Percentiles rank a stretch among this genome's conserved stretches.
phyloP scores from a whole-genome alignment of 2,797 vertebrate species.

The Furcifer pardalis region DNA sequence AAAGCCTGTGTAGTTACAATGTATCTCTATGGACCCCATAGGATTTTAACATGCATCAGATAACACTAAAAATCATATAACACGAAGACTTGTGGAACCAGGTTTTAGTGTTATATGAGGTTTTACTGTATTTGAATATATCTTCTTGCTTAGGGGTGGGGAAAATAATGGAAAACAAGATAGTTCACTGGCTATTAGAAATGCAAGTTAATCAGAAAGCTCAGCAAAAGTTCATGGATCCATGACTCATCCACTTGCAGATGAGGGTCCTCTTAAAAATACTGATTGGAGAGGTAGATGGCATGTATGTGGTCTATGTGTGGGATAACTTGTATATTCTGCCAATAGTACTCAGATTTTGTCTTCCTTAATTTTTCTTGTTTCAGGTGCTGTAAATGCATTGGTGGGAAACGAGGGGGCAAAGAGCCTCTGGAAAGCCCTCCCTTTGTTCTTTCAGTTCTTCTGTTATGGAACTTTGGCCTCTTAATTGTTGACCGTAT shows the following conservation, averaged over 20 bases:
- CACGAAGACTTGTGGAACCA: no score
- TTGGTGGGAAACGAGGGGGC: constrained; percentile 78
- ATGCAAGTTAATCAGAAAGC: not conserved
- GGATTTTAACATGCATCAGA: no score
- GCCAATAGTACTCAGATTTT: not conserved
- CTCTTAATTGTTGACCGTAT: constrained; percentile 96
- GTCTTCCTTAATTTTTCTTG: constrained; percentile 32
- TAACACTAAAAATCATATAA: no score
- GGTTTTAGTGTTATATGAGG: no score
- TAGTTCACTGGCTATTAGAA: not conserved
- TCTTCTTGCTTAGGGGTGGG: not conserved
- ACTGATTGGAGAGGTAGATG: not conserved
- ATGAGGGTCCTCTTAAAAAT: not conserved
- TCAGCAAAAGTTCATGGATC: not conserved
- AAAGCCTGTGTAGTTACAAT: no score
- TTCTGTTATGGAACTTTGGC: constrained; percentile 95
- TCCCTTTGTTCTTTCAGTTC: constrained; percentile 84
- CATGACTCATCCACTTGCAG: not conserved
- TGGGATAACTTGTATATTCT: not conserved
- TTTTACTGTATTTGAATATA: constrained; percentile 12
- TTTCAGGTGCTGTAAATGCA: constrained; percentile 87
- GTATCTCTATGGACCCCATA: no score
- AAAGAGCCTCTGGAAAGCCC: constrained; percentile 83
- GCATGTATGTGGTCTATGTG: not conserved
- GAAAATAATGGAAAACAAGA: no score